Base-by-base conservation (phyloP, 2,888 invertebrate species). In the Griposia aprilina region DNA sequence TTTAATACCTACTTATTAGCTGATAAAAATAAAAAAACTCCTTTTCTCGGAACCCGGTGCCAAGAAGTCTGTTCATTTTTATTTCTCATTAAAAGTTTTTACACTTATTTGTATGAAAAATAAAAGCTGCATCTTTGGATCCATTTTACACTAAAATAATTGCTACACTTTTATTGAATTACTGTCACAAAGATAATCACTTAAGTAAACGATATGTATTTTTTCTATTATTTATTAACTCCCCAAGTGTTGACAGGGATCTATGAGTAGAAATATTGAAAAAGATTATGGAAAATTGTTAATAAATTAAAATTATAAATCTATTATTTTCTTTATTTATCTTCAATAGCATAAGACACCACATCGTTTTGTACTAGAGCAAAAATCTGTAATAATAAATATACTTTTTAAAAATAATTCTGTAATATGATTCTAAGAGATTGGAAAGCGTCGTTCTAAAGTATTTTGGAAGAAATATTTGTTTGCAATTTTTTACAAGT, bases 121-220 rank as follows among this genome's bases (percentile, higher is more conserved):
- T 95, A 96, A 96, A 95, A 95, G 93, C 94, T 94, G 96, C 91
- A 92, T 96, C 96, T 96, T 96, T 96, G 96, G 96, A 93, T 93
- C 91, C 69, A 88, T 91, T 91, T 89, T 77, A 90, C 86, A 90
- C 90, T 90, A 90, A 87, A 90, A 88, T 88, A 88, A 90, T 87
- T 73, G 86, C 94, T 93, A 93, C 92, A 80, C 81, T 90, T 88
- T 94, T 94, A 95, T 95, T 96, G 96, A 94, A 89, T 93, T 93
- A 94, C 92, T 94, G 96, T 95, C 95, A 95, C 95, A 91, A 93
- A 90, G 89, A 91, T 91, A 92, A 91, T 91, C 90, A 92, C 94
- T 95, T 94, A 96, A 86, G 89, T 94, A 94, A 96, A 95, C 94
- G 96, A 96, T 96, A 96, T 96, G 96, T 96, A 94, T 96, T 79